Evolutionary conservation across 1,140 invertebrate species (phyloP), one percentile per base, ranked within the genome.

Genomic region (Ditylenchus dipsaci): DNA sequence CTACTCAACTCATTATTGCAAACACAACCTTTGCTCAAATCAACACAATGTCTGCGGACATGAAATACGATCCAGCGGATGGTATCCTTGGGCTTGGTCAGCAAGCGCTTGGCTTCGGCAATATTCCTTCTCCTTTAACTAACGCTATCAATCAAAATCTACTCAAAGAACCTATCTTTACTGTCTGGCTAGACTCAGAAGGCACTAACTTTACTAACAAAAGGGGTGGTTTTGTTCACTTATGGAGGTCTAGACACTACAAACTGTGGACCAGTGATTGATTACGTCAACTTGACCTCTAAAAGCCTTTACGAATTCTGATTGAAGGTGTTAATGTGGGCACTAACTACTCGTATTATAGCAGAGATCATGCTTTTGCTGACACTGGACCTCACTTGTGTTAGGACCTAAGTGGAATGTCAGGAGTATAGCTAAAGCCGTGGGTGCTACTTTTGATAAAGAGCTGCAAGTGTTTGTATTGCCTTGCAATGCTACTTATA

Each of bases 361-460:
- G 43, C 60, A 53, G 17, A 17, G 21, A 53, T 45, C 63, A 76
- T 47, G 76, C 61, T 45, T 76, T 77, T 56, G 76, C 76, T 42
- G 76, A 77, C 67, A 77, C 76, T 26, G 76, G 76, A 33, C 76
- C 47, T 78, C 76, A 19, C 65, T 74, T 56, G 78, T 76, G 49
- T 26, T 38, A 8, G 75, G 65, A 11, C 75, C 76, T 1, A 11
- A n/a, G 11, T 65, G 15, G 15, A 64, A 43, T 8, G 56, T 78
- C 23, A 65, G 72, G 29, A 38, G 23, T 5, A 60, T 76, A 23
- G 57, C 27, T 19, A 45, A 73, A 30, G 38, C 43, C 9, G 68
- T 62, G 33, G 75, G 75, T 26, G 76, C 70, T 17, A 67, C 27
- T 19, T 65, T 43, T 43, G 56, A 74, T 56, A 23, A 30, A 21